A percentile compares a stretch with the other conserved stretches of the same genome.
Evolutionary conservation across 2,797 vertebrate genomes (phyloP).

Genomic region (Chelon auratus): DNA sequence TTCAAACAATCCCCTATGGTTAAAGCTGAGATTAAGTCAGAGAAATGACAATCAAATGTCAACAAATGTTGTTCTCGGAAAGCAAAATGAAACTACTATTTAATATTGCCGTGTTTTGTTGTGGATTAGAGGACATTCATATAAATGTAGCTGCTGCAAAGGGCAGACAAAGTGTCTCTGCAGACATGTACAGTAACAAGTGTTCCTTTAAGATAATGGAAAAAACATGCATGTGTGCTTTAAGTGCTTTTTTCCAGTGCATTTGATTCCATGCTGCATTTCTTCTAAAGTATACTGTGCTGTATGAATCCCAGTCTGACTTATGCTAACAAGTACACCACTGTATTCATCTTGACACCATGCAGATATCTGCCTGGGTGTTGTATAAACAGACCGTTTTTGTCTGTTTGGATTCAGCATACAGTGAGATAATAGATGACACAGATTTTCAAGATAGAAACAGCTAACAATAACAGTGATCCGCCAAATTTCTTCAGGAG

Average conservation of each 20-base stretch:
- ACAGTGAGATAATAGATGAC: conserved; percentile 44
- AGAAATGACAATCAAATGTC: conserved; percentile 33
- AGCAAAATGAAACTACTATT: conserved; percentile 24
- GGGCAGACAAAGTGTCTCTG: conserved; percentile 39
- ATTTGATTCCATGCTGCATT: conserved; percentile 31
- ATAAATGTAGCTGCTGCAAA: conserved; percentile 22
- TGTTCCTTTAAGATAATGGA: conserved; percentile 34
- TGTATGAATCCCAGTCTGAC: conserved; percentile 55
- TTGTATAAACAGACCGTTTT: conserved; percentile 48
- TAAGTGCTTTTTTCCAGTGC: conserved; percentile 26
- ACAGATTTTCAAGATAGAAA: conserved; percentile 29
- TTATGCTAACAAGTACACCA: conserved; percentile 15
- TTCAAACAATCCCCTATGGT: conserved; percentile 19
- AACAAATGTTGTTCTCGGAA: conserved; percentile 35
- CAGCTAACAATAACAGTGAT: conserved; percentile 14
- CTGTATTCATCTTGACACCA: conserved; percentile 45
- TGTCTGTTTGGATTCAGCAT: conserved; percentile 50
- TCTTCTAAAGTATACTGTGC: conserved; percentile 6
- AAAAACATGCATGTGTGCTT: conserved; percentile 41
- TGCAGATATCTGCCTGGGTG: conserved; percentile 56
- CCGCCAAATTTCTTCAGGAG: not conserved
- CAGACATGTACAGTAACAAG: conserved; percentile 31
- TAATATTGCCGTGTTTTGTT: conserved; percentile 35
- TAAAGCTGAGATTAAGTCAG: conserved; percentile 17
- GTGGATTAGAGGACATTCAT: conserved; percentile 27